Evolutionary conservation across 2,113 vertebrate species (phyloP), one percentile per base, ranked within the genome.

Genomic region (Myanophis thanlyinensis): DNA sequence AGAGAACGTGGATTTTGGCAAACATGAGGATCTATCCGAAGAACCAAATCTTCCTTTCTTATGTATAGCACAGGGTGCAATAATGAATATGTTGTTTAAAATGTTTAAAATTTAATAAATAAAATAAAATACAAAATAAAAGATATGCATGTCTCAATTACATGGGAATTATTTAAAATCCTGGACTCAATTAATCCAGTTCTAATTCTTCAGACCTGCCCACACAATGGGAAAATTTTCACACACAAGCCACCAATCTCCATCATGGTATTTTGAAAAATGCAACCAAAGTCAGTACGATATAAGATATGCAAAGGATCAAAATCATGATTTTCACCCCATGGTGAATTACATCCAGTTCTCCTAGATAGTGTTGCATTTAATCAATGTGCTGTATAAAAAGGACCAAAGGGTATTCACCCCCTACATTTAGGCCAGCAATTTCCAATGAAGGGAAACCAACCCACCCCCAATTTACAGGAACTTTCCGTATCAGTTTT

Each of bases 151-250:
- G 12, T 91, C 89, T 91, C 51, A 56, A 25, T 22, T 87, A 49
- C 62, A 88, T 23, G 15, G 90, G 51, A 49, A 85, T 80, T 56
- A 59, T 52, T 91, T 30, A 44, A 49, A 88, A 62, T n/a, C 62
- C 62, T 85, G 62, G 52, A 85, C 88, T 91, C 89, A 91, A 84
- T 85, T 91, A 91, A 52, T 67, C 59, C 49, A 3, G 86, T 80
- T 49, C 49, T 46, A 67, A 91, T 84, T 85, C 90, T 46, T 51
- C 46, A 46, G 44, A n/a, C 53, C 73, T 89, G 52, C 86, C 67
- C 85, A 52, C 3, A 9, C 56, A 59, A 84, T 22, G 91, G n/a
- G 86, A 91, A 93, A 89, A 15, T 53, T 84, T 85, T 89, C 23
- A 44, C 53, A n/a, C 52, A 18, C 51, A 51, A 30, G 18, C 46